A percentile compares a stretch with the other conserved stretches of the same genome.
These are phyloP conservation scores for Aethes cnicana DNA, from an alignment of 2,888 invertebrate species.

Conservation along the genomic window DNA sequence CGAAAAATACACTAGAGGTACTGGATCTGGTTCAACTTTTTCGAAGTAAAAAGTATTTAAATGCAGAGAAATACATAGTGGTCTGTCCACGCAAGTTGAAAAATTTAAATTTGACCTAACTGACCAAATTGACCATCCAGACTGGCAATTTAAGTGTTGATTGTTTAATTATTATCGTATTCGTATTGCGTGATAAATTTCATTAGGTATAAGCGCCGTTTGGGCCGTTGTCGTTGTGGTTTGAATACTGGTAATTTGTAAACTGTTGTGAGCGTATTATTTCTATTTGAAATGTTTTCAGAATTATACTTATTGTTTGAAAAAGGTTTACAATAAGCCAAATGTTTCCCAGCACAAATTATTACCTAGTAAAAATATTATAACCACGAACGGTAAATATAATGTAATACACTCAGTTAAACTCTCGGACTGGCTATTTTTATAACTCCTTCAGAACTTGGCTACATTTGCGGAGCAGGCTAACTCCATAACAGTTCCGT, in stretches of 20 bases:
- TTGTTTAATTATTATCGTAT: constrained; percentile 37
- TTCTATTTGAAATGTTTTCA: too few relatives aligned
- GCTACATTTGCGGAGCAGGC: constrained; percentile 5
- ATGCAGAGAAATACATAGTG: too few relatives aligned
- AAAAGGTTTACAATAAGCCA: too few relatives aligned
- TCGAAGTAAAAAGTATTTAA: too few relatives aligned
- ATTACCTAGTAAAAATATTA: constrained; percentile 7
- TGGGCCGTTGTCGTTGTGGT: not conserved
- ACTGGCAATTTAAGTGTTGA: constrained; percentile 22
- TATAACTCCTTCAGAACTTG: constrained; percentile 21
- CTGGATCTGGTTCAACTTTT: too few relatives aligned
- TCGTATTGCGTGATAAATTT: constrained; percentile 42
- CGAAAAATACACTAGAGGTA: too few relatives aligned
- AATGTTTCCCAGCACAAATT: too few relatives aligned
- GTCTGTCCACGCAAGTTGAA: too few relatives aligned
- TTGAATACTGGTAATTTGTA: too few relatives aligned
- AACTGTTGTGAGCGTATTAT: too few relatives aligned
- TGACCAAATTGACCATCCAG: constrained; percentile 25
- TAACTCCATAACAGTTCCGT: constrained; percentile 23
- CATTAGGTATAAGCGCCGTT: constrained; percentile 31
- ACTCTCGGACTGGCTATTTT: constrained; percentile 23
- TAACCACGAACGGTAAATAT: constrained; percentile 7
- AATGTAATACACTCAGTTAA: constrained; percentile 23
- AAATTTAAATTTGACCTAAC: constrained; percentile 2
- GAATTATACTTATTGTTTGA: too few relatives aligned